A percentile compares a stretch with the other conserved stretches of the same genome.
Evolutionary conservation across 2,113 vertebrate genomes (phyloP).

Genomic region (Chauna torquata): DNA sequence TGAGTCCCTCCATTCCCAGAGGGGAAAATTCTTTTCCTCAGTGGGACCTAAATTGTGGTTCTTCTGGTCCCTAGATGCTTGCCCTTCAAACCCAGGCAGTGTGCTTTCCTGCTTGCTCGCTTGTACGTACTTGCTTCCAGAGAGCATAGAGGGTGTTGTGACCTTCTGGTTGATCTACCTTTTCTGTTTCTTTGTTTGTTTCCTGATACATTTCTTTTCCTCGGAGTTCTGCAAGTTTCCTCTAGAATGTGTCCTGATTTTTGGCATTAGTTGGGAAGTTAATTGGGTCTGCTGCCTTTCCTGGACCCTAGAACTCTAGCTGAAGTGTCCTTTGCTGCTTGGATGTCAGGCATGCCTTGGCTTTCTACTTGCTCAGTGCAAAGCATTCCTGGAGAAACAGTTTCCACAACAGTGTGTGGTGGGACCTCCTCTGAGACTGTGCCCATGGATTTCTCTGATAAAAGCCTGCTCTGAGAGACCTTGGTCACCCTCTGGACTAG

Average conservation of each 20-base stretch:
- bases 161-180: neutral
- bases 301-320: neutral
- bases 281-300: neutral
- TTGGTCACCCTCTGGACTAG: neutral
- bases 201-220: neutral
- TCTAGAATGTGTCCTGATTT: neutral
- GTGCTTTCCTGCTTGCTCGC: neutral
- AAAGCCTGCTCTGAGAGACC: neutral
- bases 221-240: neutral
- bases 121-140: neutral
- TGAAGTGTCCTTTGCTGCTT: neutral
- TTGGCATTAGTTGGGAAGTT: neutral
- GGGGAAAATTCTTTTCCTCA: too few relatives aligned
- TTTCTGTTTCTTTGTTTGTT: too few relatives aligned
- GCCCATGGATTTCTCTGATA: accelerated
- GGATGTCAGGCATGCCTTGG: neutral
- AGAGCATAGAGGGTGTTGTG: neutral
- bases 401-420: neutral
- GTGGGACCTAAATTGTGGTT: too few relatives aligned
- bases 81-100: neutral
- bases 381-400: neutral
- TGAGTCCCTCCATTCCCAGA: too few relatives aligned
- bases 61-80: too few relatives aligned
- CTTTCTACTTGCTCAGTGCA: neutral
- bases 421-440: neutral